phyloP scores from a whole-genome alignment of 2,888 invertebrate species.

The Ennomos quercinarius region DNA sequence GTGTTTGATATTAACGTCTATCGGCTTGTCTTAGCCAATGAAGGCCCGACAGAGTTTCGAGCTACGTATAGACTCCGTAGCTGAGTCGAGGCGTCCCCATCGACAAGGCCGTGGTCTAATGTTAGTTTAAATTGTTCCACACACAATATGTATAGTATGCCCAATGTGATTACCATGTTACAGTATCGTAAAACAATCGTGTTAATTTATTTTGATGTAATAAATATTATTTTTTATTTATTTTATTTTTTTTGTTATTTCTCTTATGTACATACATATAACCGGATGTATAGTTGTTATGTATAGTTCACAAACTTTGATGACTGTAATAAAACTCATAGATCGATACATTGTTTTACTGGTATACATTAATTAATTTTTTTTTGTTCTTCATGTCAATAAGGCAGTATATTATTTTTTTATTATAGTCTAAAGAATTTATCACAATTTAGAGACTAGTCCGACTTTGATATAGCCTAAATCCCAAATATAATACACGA shows the following conservation, averaged over 20 bases:
- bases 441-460: too few relatives aligned
- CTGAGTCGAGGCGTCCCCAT: conserved; percentile 40
- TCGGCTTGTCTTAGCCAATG: conserved; percentile 9
- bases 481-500: too few relatives aligned
- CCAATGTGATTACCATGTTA: conserved; percentile 58
- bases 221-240: conserved; percentile 59
- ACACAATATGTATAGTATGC: conserved; percentile 48
- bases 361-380: neutral
- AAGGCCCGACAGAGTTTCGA: too few relatives aligned
- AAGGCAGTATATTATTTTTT: too few relatives aligned
- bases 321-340: conserved; percentile 46
- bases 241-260: conserved; percentile 43
- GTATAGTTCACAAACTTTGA: conserved; percentile 33
- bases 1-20: conserved; percentile 34
- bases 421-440: too few relatives aligned
- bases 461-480: too few relatives aligned
- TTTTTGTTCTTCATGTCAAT: too few relatives aligned
- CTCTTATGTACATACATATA: conserved; percentile 45
- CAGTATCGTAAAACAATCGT: conserved; percentile 54
- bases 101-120: conserved; percentile 41
- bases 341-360: conserved; percentile 36
- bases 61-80: neutral
- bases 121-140: conserved; percentile 50
- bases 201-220: conserved; percentile 68
- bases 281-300: conserved; percentile 41